A percentile compares a stretch with the other conserved stretches of the same genome.
phyloP scores from a whole-genome alignment of 2,113 vertebrate species.

The Apistogramma diplotaenia region DNA sequence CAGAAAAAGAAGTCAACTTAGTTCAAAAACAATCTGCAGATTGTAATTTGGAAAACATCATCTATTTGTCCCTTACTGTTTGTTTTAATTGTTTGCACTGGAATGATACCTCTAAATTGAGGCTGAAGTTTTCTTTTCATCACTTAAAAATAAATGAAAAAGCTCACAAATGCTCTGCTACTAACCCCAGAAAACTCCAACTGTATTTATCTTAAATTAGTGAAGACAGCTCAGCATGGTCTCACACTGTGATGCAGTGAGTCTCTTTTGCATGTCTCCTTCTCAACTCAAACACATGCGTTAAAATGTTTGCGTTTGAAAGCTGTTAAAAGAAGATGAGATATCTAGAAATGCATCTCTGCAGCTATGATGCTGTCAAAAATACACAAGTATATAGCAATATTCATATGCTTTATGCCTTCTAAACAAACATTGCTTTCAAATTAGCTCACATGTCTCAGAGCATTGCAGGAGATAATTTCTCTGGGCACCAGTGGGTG shows the following conservation, averaged over 20 bases:
- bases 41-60: no score
- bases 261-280: background rate
- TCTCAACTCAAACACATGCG: background rate
- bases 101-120: background rate
- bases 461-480: background rate
- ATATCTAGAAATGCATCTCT: background rate
- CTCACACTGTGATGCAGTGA: conserved; percentile 29
- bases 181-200: background rate
- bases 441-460: background rate
- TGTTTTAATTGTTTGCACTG: background rate
- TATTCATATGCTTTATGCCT: background rate
- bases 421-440: background rate
- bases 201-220: conserved; percentile 23
- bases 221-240: conserved; percentile 27
- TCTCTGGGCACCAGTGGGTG: background rate
- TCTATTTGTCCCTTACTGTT: background rate
- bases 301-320: background rate
- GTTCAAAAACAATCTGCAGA: no score
- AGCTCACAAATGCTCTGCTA: background rate
- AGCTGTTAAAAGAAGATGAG: background rate
- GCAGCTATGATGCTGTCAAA: background rate
- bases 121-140: background rate
- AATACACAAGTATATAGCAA: background rate
- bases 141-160: background rate
- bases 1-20: no score